Base-by-base conservation (phyloP, 2,113 vertebrate genomes). In the Scortum barcoo region DNA sequence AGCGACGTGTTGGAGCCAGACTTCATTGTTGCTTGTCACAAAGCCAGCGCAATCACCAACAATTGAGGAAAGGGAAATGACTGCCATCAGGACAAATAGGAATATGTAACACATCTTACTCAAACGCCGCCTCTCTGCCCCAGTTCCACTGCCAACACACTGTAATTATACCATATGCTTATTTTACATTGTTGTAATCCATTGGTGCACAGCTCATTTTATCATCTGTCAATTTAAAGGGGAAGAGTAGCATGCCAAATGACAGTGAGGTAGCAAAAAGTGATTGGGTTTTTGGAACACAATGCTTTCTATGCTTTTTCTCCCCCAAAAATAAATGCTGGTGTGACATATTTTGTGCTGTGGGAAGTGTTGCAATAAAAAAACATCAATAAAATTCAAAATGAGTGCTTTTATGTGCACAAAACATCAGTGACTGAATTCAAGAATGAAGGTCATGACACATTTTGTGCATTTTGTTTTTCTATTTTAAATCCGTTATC, bases 11-110 rank as follows among this genome's bases (percentile, higher is more conserved):
- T 58, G 77, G 73, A 90, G 78, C 68, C 82, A 86, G 84, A 89
- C 82, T 88, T 85, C 80, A 90, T 93, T 91, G 89, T 83, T 69
- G 78, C 82, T 51, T 51, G 78, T 86, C 89, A 86, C 85, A 91
- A 90, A 90, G 85, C 71, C 85, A 76, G 78, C 36, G 20, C 85
- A 81, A 65, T 89, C 87, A 78, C 80, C 81, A 85, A 85, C 88
- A 88, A 91, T 71, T 61, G 81, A 77, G 78, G 62, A 84, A 78
- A 83, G 86, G 88, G 80, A 90, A 93, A 89, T 77, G 61, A 83
- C 81, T 79, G 86, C 76, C 80, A 86, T 88, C 76, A 70, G 70
- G 78, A 85, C 62, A 85, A 90, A 83, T 73, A 79, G 24, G 40
- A 85, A 80, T 38, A 80, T 86, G 86, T 79, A 87, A 90, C 86